Conservation (phyloP, 2,113 vertebrate species). For the Scartelaos histophorus region DNA sequence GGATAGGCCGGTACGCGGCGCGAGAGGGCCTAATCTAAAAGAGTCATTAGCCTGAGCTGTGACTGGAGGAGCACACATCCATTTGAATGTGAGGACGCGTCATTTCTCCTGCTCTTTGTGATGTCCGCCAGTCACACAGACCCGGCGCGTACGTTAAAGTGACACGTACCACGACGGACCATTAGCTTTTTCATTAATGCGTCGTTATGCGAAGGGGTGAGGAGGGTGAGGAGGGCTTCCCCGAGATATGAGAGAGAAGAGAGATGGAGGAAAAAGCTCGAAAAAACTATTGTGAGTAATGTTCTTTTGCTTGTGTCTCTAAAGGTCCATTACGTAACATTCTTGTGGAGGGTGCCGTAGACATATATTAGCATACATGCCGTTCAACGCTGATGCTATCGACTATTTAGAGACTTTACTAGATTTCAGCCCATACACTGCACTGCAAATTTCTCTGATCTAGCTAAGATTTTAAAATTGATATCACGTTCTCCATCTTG, state of each 20-base stretch:
- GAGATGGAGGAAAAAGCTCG: background rate
- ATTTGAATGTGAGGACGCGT: conserved; percentile 88
- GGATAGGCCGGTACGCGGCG: conserved; percentile 30
- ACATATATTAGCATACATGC: too few species aligned
- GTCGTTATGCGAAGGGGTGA: conserved; percentile 94
- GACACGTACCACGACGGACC: conserved; percentile 99
- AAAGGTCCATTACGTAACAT: background rate
- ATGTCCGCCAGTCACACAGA: conserved; percentile 93
- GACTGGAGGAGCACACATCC: conserved; percentile 84
- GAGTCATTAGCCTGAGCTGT: conserved; percentile 14
- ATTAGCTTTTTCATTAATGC: conserved; percentile 99
- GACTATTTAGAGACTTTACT: too few species aligned
- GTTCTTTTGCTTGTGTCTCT: background rate
- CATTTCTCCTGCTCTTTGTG: conserved; percentile 95
- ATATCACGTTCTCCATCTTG: too few species aligned
- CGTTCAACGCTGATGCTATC: too few species aligned
- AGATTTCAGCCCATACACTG: too few species aligned
- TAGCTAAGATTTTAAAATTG: too few species aligned
- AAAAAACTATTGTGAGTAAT: background rate
- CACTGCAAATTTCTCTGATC: too few species aligned
- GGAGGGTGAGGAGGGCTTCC: conserved; percentile 72
- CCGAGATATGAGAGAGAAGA: conserved; percentile 39
- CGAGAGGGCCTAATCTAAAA: conserved; percentile 26
- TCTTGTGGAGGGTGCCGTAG: too few species aligned
- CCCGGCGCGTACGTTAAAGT: conserved; percentile 99